These are phyloP conservation scores for Nasonia longicornis DNA, from an alignment of 1,140 invertebrate species.

Conservation along the genomic window DNA sequence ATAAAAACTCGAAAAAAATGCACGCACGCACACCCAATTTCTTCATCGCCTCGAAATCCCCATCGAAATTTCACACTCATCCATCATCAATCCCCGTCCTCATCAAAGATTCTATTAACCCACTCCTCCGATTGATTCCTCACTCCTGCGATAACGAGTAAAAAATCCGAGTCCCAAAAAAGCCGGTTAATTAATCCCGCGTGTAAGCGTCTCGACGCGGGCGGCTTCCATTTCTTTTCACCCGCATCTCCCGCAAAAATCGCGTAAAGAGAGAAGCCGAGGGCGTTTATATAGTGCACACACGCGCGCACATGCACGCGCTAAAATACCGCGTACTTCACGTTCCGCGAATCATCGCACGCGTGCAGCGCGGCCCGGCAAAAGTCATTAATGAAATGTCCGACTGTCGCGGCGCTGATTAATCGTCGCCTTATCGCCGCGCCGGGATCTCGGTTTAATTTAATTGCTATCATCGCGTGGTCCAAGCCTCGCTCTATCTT, in stretches of 20 bases:
- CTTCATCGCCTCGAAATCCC: conserved; percentile 18
- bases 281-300: conserved; percentile 18
- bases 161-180: neutral
- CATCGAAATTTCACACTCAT: neutral
- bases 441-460: conserved; percentile 60
- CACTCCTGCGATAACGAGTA: neutral
- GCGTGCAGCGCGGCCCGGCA: conserved; percentile 28
- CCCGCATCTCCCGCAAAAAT: conserved; percentile 13
- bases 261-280: conserved; percentile 50
- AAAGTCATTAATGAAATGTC: conserved; percentile 63
- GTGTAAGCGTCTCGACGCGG: neutral
- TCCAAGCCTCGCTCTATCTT: conserved; percentile 17
- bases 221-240: neutral
- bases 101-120: conserved; percentile 36
- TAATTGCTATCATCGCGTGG: conserved; percentile 59
- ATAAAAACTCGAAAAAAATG: too few relatives aligned
- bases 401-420: conserved; percentile 62
- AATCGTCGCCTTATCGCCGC: conserved; percentile 59
- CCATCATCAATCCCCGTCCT: conserved; percentile 32
- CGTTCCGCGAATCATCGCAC: conserved; percentile 50
- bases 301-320: neutral
- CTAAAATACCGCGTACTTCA: conserved; percentile 12
- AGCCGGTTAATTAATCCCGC: neutral
- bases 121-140: conserved; percentile 12
- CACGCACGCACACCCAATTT: neutral